Evolutionary conservation across 1,140 invertebrate species (phyloP), one percentile per base, ranked within the genome.

Genomic region (Cecropterus lyciades): DNA sequence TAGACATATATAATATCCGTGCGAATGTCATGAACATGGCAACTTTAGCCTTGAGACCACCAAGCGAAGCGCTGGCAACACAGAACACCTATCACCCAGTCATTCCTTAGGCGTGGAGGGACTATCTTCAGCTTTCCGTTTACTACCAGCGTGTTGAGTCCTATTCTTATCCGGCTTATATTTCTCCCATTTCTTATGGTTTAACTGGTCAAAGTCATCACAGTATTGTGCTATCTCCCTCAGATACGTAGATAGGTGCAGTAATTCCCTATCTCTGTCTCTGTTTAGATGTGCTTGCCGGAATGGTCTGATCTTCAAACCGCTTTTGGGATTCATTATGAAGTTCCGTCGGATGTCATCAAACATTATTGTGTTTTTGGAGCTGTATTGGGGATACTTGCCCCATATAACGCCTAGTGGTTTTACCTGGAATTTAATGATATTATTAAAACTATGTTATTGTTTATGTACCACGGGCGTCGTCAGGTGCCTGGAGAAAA

Each of bases 301-400:
- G 87, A 99, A 99, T 0, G 98, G 96, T 80, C 95, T 93, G 82
- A 99, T 99, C 87, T 96, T 96, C 0, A 99, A 91, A 4, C 98
- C 98, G 69, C 96, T 98, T 75, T 97, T 96, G 11, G 98, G 98
- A 92, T 99, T 99, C 98, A 99, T 99, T 11, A 99, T 95, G 79
- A 99, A 99, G 93, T 99, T 99, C 73, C 98, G 93, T 60, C 98
- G 93, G n/a, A 99, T 97, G 84, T 99, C 98, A 83, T 99, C 98
- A 80, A 99, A 98, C 98, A 99, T 99, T 69, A 99, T 98, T 0
- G 98, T 99, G 82, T 99, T 99, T 79, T 96, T 97, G 0, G 95
- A 92, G 45, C 94, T 96, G 84, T 97, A 99, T 78, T 98, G 96
- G 11, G 95, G 93, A 86, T 96, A 99, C 86, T 98, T 98, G 10